A percentile compares a stretch with the other conserved stretches of the same genome.
phyloP scores from a whole-genome alignment of 2,113 vertebrate species.

The Scortum barcoo region DNA sequence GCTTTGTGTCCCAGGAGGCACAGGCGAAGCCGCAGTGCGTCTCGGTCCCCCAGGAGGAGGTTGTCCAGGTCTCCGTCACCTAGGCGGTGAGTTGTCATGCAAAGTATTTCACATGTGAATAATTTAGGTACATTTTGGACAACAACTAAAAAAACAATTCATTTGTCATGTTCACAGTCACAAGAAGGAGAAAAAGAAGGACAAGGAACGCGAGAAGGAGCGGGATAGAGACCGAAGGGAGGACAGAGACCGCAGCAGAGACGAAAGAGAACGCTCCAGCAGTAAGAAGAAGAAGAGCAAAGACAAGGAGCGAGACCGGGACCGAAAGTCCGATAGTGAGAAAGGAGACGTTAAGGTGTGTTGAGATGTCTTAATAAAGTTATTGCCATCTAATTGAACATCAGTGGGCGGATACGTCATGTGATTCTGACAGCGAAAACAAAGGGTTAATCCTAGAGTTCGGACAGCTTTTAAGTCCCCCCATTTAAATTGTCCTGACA shows the following conservation, averaged over 20 bases:
- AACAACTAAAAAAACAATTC: fast-evolving
- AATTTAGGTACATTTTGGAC: neutral
- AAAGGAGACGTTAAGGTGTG: slow-evolving; percentile 95
- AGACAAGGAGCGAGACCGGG: slow-evolving; percentile 95
- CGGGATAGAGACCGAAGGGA: slow-evolving; percentile 89
- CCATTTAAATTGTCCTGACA: slow-evolving; percentile 68
- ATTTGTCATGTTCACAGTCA: slow-evolving; percentile 83
- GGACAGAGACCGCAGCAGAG: slow-evolving; percentile 87
- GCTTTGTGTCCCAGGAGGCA: slow-evolving; percentile 78
- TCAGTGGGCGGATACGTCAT: neutral
- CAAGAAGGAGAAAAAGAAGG: slow-evolving; percentile 99
- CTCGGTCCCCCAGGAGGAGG: slow-evolving; percentile 92
- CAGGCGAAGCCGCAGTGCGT: slow-evolving; percentile 89
- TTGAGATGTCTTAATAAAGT: too few relatives aligned
- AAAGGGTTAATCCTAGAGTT: neutral
- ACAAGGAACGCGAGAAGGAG: slow-evolving; percentile 94
- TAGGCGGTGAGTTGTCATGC: slow-evolving; percentile 85
- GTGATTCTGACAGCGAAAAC: neutral
- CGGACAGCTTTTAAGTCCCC: too few relatives aligned
- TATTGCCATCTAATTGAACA: neutral
- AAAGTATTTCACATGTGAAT: neutral
- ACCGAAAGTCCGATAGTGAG: slow-evolving; percentile 93
- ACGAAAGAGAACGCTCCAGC: slow-evolving; percentile 91
- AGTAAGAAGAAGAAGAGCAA: slow-evolving; percentile 97
- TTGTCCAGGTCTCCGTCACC: slow-evolving; percentile 91